These are phyloP conservation scores for Drosophila histrio DNA, from an alignment of 2,888 invertebrate genomes.

Conservation along the genomic window DNA sequence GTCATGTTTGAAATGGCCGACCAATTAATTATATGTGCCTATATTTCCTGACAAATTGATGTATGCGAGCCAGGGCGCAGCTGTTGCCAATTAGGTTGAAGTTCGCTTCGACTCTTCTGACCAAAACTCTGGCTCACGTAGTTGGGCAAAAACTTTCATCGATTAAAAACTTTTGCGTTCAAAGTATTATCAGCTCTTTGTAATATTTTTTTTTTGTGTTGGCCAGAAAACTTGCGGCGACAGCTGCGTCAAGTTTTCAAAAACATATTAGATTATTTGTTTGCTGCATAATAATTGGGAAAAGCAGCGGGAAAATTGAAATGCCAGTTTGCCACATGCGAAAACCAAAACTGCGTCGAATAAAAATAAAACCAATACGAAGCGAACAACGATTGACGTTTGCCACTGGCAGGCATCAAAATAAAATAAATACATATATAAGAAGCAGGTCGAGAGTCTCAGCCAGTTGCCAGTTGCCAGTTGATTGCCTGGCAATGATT, in stretches of 20 bases:
- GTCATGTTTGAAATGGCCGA: conserved; percentile 31
- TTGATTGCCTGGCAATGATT: conserved; percentile 43
- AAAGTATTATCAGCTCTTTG: conserved; percentile 67
- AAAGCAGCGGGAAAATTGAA: conserved; percentile 43
- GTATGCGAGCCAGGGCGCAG: conserved; percentile 41
- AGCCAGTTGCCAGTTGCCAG: conserved; percentile 17
- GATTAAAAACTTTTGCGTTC: conserved; percentile 69
- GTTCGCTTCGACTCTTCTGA: conserved; percentile 34
- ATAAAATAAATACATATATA: background rate
- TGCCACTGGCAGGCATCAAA: conserved; percentile 27
- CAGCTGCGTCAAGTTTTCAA: conserved; percentile 56
- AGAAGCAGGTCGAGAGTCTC: background rate
- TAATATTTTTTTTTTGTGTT: conserved; percentile 26
- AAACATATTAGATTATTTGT: conserved; percentile 66
- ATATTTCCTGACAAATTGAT: conserved; percentile 51
- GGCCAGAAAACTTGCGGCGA: conserved; percentile 30
- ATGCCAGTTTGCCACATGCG: conserved; percentile 52
- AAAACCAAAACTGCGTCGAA: conserved; percentile 16
- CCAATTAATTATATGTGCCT: conserved; percentile 56
- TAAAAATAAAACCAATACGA: conserved; percentile 8
- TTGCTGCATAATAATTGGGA: conserved; percentile 65
- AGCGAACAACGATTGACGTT: conserved; percentile 26
- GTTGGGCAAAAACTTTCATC: conserved; percentile 68
- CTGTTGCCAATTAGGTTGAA: conserved; percentile 68
- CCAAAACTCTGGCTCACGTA: conserved; percentile 54